phyloP scores from a whole-genome alignment of 2,113 vertebrate genomes.

The Raja brachyura region DNA sequence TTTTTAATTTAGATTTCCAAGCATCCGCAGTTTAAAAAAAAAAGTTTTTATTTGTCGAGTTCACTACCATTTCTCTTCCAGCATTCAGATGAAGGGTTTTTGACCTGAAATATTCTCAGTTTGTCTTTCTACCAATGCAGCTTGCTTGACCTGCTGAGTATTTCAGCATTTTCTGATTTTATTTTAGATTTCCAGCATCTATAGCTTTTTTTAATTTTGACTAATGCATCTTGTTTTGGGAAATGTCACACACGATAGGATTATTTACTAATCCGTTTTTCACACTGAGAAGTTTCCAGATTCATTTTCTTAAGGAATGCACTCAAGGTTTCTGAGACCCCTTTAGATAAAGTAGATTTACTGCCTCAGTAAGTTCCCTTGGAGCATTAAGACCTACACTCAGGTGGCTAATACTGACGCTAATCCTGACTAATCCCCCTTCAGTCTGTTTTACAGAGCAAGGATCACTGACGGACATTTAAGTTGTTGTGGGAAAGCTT shows the following conservation, averaged over 20 bases:
- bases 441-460: conserved; percentile 56
- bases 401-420: conserved; percentile 61
- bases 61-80: no score
- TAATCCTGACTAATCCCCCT: conserved; percentile 70
- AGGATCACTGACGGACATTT: conserved; percentile 57
- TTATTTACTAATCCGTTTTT: conserved; percentile 75
- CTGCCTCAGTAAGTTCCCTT: conserved; percentile 66
- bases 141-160: no score
- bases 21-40: no score
- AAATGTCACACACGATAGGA: conserved; percentile 63
- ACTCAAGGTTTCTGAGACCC: conserved; percentile 55
- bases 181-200: no score
- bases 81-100: no score
- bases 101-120: no score
- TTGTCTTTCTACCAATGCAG: no score
- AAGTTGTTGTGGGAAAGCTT: conserved; percentile 65
- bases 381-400: conserved; percentile 57
- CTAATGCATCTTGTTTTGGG: conserved; percentile 20
- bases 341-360: conserved; percentile 70
- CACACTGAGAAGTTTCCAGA: conserved; percentile 63
- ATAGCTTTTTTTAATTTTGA: background rate
- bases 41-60: no score
- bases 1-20: background rate
- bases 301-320: conserved; percentile 69
- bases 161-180: no score